Evolutionary conservation across 2,113 vertebrate species (phyloP), one percentile per base, ranked within the genome.

Genomic region (Sceloporus tristichus): DNA sequence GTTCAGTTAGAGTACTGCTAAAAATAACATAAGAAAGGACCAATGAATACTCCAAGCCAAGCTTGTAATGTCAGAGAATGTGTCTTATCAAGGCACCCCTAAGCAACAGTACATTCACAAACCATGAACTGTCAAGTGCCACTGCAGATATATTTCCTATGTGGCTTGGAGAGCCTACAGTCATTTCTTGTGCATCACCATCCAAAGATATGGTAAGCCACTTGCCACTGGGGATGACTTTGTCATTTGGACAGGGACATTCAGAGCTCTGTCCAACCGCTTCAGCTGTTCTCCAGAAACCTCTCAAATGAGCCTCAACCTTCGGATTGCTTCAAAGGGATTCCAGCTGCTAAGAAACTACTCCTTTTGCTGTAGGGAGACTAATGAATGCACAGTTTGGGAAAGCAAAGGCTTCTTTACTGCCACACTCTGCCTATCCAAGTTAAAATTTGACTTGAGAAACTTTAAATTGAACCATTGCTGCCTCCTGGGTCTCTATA

Each of bases 171-270:
- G 42, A 25, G 40, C 40, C 66, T 27, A 18, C 2, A 18, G 9
- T 48, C 40, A n/a, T 29, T 85, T 70, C 2, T 48, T 48, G 62
- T 65, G 71, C 48, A 53, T 75, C 75, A 68, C 5, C 66, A 4
- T 6, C 38, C 74, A 90, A 79, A 85, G 85, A 54, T 87, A 75
- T 70, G 21, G 42, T 19, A 73, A 21, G 71, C 77, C 74, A 88
- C 14, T 56, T 42, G 75, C 29, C 29, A 18, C 85, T 76, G 84
- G 79, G 83, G 88, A 68, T 85, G 85, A 77, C 23, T 62, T 68
- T 14, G 16, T 9, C 54, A 38, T 59, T 92, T 10, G 48, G n/a
- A 7, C 76, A 87, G 3, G 48, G 48, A 90, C 54, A 9, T 82
- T 40, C 9, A 0, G 0, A 87, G 79, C 77, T 86, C 54, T 16